These are phyloP conservation scores for Lithobius niger DNA, from an alignment of 1,140 invertebrate genomes.

Conservation along the genomic window DNA sequence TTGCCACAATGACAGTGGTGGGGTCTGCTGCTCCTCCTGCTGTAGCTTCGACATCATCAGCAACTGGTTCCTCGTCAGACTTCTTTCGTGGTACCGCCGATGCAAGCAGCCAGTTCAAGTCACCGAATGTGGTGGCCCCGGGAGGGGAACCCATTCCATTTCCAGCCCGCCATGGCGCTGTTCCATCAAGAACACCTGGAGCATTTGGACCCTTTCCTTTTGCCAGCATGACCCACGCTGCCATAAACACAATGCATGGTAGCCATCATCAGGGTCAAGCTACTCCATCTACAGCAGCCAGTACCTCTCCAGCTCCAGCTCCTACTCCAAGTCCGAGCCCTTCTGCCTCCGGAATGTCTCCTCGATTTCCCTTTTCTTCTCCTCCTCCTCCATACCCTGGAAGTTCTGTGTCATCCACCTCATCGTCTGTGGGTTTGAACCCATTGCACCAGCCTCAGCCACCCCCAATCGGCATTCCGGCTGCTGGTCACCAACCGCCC, in stretches of 20 bases:
- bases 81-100: not conserved
- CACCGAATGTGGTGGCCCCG: conserved; percentile 32
- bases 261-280: conserved; percentile 12
- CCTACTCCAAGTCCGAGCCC: conserved; percentile 11
- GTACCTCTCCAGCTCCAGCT: conserved; percentile 9
- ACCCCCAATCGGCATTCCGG: conserved; percentile 13
- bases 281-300: conserved; percentile 10
- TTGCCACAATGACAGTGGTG: conserved; percentile 46
- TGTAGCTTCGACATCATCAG: conserved; percentile 9
- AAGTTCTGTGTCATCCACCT: conserved; percentile 16
- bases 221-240: conserved; percentile 79
- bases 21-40: conserved; percentile 27
- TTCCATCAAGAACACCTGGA: conserved; percentile 20
- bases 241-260: conserved; percentile 41
- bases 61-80: conserved; percentile 2
- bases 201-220: conserved; percentile 60
- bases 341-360: conserved; percentile 3
- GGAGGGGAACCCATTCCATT: conserved; percentile 27
- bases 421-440: conserved; percentile 17
- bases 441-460: conserved; percentile 28
- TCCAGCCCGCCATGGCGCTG: conserved; percentile 20
- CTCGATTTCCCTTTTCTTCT: conserved; percentile 7
- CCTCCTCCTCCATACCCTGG: conserved; percentile 23
- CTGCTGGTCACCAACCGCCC: not conserved
- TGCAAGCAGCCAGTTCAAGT: conserved; percentile 19